Conservation (phyloP, 2,888 invertebrate genomes). For the Drosophila antonietae region DNA sequence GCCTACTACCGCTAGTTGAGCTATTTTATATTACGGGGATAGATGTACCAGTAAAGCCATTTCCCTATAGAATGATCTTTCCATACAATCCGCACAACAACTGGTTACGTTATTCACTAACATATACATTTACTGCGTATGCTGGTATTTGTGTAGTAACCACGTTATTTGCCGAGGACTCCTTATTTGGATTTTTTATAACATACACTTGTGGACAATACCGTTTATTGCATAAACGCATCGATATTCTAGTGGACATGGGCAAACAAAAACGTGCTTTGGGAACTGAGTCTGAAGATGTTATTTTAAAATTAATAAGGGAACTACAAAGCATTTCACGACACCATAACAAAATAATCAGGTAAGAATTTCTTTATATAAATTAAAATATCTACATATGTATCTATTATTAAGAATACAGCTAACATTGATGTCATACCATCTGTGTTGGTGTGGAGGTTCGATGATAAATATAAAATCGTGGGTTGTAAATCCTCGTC, state of each 20-base stretch:
- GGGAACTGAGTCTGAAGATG: neutral
- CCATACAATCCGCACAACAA: conserved; percentile 80
- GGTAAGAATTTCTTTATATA: conserved; percentile 57
- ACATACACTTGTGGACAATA: conserved; percentile 83
- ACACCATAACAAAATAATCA: conserved; percentile 79
- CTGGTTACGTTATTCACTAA: conserved; percentile 74
- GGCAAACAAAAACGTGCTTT: neutral
- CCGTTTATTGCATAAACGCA: conserved; percentile 77
- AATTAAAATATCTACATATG: neutral
- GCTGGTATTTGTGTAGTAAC: conserved; percentile 84
- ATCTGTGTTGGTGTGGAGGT: too few relatives aligned
- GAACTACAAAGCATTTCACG: conserved; percentile 69
- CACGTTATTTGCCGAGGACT: conserved; percentile 83
- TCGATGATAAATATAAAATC: too few relatives aligned
- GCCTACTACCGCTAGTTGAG: conserved; percentile 80
- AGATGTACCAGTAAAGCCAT: conserved; percentile 72
- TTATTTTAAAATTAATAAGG: conserved; percentile 50
- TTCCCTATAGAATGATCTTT: conserved; percentile 84
- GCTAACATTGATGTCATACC: too few relatives aligned
- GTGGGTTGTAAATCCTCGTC: too few relatives aligned
- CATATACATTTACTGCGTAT: conserved; percentile 82
- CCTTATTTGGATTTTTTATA: conserved; percentile 83
- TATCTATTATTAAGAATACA: too few relatives aligned
- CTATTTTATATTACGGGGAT: conserved; percentile 56
- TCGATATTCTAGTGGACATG: conserved; percentile 61